phyloP scores from a whole-genome alignment of 2,888 invertebrate genomes.

The Orthosia gracilis region DNA sequence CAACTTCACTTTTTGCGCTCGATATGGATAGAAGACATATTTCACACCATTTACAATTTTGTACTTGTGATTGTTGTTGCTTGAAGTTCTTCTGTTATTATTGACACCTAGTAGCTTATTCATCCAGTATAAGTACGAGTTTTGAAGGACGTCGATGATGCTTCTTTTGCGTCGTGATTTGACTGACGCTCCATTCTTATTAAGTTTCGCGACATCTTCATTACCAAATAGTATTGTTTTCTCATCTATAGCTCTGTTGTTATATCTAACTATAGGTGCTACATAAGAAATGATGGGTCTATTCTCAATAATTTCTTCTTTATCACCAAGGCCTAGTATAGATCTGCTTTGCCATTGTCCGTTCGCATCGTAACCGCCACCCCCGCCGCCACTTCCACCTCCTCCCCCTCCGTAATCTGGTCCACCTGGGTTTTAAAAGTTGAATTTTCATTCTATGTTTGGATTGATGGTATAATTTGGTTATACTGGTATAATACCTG shows the following conservation, averaged over 20 bases:
- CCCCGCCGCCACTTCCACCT: constrained; percentile 80
- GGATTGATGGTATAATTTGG: constrained; percentile 30
- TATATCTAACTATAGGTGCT: constrained; percentile 71
- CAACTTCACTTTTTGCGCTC: constrained; percentile 74
- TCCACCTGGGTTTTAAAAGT: constrained; percentile 78
- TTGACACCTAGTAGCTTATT: constrained; percentile 77
- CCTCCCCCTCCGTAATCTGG: constrained; percentile 80
- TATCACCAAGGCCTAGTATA: constrained; percentile 73
- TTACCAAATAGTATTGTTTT: constrained; percentile 7
- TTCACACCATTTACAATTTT: constrained; percentile 83
- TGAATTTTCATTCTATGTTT: constrained; percentile 68
- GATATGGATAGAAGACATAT: constrained; percentile 82
- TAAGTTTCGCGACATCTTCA: constrained; percentile 16
- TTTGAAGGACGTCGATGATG: constrained; percentile 81
- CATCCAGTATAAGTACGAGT: constrained; percentile 83
- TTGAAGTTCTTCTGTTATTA: constrained; percentile 73
- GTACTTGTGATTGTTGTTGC: constrained; percentile 75
- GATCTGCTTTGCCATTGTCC: constrained; percentile 89
- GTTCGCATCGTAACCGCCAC: constrained; percentile 86
- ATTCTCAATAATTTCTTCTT: constrained; percentile 60
- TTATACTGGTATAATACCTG: constrained; percentile 86
- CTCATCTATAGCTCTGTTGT: constrained; percentile 67
- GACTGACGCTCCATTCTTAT: constrained; percentile 23
- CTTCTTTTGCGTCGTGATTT: constrained; percentile 80
- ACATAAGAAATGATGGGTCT: constrained; percentile 76